Conservation (phyloP, 2,797 vertebrate species). For the Crenuchus spilurus region DNA sequence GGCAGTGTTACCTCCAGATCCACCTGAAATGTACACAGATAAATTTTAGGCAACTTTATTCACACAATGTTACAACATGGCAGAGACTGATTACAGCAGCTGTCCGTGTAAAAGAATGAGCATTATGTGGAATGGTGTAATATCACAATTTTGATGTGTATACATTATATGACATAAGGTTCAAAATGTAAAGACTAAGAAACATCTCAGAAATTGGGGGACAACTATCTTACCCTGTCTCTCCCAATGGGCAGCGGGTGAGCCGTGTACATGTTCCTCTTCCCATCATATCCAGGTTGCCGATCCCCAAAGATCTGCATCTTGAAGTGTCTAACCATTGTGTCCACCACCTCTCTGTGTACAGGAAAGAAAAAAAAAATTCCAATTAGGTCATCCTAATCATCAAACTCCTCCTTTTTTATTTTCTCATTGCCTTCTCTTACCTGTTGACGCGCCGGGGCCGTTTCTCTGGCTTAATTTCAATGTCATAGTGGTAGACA, state of each 20-base stretch:
- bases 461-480: conserved; percentile 98
- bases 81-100: no score
- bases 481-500: conserved; percentile 99
- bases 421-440: neutral
- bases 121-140: no score
- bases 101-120: no score
- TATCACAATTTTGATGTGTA: no score
- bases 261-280: conserved; percentile 98
- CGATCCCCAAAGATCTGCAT: conserved; percentile 99
- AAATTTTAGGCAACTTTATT: no score
- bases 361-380: neutral
- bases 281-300: conserved; percentile 97
- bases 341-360: conserved; percentile 95
- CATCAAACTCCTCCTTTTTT: neutral
- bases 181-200: neutral
- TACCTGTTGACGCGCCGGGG: conserved; percentile 98
- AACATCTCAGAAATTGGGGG: neutral
- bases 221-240: conserved; percentile 84
- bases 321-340: conserved; percentile 99
- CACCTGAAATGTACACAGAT: conserved; percentile 76
- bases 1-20: conserved; percentile 98
- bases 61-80: no score
- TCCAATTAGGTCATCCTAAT: no score
- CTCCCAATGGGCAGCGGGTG: conserved; percentile 95
- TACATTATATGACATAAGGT: no score